Percentiles rank a stretch among this genome's conserved stretches.
Conservation (phyloP, 2,888 invertebrate genomes). For the Clistopyga incitator region DNA sequence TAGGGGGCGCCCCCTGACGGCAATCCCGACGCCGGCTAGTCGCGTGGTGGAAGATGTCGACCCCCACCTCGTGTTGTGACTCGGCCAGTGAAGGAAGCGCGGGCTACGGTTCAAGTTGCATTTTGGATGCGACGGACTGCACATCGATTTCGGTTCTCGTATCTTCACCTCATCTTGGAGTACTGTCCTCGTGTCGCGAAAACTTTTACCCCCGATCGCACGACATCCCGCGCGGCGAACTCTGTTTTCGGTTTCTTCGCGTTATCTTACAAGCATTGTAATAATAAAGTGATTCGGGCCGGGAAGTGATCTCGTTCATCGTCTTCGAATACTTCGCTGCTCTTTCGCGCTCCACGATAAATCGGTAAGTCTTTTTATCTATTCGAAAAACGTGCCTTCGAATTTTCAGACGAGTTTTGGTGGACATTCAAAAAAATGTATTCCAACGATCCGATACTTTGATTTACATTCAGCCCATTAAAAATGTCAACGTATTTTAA, state of each 20-base stretch:
- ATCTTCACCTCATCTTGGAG: constrained; percentile 28
- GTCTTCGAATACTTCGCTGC: constrained; percentile 2
- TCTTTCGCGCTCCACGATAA: background rate
- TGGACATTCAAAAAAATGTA: background rate
- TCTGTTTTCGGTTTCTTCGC: constrained; percentile 4
- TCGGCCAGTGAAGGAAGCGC: constrained; percentile 77
- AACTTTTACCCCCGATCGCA: background rate
- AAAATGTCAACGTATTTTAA: background rate
- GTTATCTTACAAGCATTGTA: constrained; percentile 1
- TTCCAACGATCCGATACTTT: background rate
- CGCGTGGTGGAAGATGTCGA: constrained; percentile 64
- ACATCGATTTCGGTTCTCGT: constrained; percentile 79
- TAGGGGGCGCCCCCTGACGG: constrained; percentile 45
- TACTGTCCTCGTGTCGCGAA: constrained; percentile 44
- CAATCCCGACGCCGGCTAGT: constrained; percentile 30
- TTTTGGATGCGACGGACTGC: constrained; percentile 83
- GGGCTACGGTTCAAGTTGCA: constrained; percentile 83
- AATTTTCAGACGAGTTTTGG: background rate
- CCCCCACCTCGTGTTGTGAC: constrained; percentile 66
- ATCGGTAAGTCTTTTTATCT: constrained; percentile 47
- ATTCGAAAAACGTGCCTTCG: background rate
- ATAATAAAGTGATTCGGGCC: constrained; percentile 37
- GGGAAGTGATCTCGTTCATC: constrained; percentile 41
- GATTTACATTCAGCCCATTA: background rate
- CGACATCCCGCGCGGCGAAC: background rate